A percentile compares a stretch with the other conserved stretches of the same genome.
phyloP scores from a whole-genome alignment of 2,797 vertebrate genomes.

The Nannoperca australis region DNA sequence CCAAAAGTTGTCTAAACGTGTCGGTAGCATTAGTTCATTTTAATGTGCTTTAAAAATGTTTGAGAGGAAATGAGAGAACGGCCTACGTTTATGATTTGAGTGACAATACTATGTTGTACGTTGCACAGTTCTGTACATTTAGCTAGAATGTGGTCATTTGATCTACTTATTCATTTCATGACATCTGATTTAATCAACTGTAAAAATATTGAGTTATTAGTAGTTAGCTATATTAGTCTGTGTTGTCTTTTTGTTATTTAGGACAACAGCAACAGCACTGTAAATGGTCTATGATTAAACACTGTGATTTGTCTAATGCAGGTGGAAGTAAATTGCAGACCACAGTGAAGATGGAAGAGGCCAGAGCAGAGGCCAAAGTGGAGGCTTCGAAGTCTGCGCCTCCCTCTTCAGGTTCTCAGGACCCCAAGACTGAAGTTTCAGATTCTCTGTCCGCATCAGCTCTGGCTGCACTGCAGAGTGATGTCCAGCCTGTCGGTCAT shows the following conservation, averaged over 20 bases:
- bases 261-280: not conserved
- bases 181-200: not conserved
- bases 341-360: slow-evolving; percentile 91
- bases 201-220: not conserved
- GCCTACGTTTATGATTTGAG: too few species aligned
- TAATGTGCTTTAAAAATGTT: too few species aligned
- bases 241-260: not conserved
- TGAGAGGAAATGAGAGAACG: too few species aligned
- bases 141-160: not conserved
- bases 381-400: slow-evolving; percentile 73
- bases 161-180: not conserved
- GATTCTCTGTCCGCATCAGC: slow-evolving; percentile 90
- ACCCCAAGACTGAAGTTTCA: slow-evolving; percentile 77
- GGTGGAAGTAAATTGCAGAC: slow-evolving; percentile 96
- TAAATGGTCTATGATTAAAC: not conserved
- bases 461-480: slow-evolving; percentile 94
- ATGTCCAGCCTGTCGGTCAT: slow-evolving; percentile 97
- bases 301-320: slow-evolving; percentile 55
- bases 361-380: slow-evolving; percentile 87
- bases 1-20: too few species aligned
- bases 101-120: too few species aligned
- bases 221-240: not conserved
- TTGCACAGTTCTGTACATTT: not conserved
- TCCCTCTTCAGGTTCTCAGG: slow-evolving; percentile 56
- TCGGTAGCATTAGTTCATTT: too few species aligned